Conservation (phyloP, 1,140 invertebrate genomes). For the Alviniconcha marisindica region DNA sequence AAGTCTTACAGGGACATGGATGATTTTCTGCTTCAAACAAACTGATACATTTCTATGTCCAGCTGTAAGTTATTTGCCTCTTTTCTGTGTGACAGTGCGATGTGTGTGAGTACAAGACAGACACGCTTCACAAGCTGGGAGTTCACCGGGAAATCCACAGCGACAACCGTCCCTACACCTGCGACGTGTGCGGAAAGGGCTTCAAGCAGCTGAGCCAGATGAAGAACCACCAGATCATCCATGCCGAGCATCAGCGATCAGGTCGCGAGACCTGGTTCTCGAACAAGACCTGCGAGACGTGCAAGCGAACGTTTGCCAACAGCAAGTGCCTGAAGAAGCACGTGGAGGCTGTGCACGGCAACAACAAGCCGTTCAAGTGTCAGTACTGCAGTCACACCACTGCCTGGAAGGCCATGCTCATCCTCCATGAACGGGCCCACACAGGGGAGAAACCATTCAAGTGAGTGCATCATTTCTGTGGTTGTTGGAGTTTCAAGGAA, state of each 20-base stretch:
- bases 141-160: conserved; percentile 82
- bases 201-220: conserved; percentile 88
- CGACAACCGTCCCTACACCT: conserved; percentile 80
- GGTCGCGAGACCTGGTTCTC: conserved; percentile 77
- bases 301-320: conserved; percentile 84
- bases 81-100: conserved; percentile 78
- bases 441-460: conserved; percentile 79
- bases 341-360: conserved; percentile 86
- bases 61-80: no score
- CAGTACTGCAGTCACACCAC: conserved; percentile 86
- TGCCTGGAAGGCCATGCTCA: conserved; percentile 78
- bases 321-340: conserved; percentile 85
- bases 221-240: conserved; percentile 80
- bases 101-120: conserved; percentile 78
- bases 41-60: no score
- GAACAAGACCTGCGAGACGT: conserved; percentile 83
- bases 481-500: no score
- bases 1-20: no score
- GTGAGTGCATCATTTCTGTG: conserved; percentile 53
- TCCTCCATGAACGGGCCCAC: conserved; percentile 85
- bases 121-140: conserved; percentile 82
- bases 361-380: conserved; percentile 86
- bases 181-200: conserved; percentile 83
- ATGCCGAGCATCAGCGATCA: conserved; percentile 73
- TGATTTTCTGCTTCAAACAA: no score